phyloP scores from a whole-genome alignment of 2,797 vertebrate genomes.

The Leptoclinus maculatus region DNA sequence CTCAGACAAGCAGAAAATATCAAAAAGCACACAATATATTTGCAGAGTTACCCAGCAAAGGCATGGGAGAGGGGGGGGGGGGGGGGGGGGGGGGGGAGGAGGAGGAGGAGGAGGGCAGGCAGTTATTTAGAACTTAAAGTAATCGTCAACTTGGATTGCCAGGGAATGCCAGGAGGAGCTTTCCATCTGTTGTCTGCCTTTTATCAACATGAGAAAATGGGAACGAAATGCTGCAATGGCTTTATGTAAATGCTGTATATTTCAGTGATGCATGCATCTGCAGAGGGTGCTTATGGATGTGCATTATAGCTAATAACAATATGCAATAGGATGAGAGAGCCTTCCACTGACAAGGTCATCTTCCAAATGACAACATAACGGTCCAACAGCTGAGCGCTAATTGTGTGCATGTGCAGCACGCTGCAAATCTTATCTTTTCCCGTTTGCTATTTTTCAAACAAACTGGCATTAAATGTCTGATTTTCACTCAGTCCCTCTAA shows the following conservation, averaged over 20 bases:
- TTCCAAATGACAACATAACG: conserved; percentile 27
- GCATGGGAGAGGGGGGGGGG: not conserved
- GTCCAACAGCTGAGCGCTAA: conserved; percentile 7
- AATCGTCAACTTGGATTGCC: conserved; percentile 45
- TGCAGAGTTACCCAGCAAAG: conserved; percentile 47
- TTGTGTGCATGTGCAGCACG: not conserved
- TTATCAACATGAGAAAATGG: conserved; percentile 8
- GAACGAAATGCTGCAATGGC: conserved; percentile 2
- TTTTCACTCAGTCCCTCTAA: not conserved
- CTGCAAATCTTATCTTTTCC: conserved; percentile 7
- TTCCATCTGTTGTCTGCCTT: conserved; percentile 26
- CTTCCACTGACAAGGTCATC: conserved; percentile 50
- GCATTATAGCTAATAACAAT: conserved; percentile 29
- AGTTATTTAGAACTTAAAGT: conserved; percentile 55
- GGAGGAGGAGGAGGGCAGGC: not conserved
- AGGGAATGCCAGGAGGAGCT: conserved; percentile 54
- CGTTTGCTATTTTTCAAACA: conserved; percentile 23
- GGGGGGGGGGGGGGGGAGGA: not conserved
- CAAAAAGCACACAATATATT: conserved; percentile 66
- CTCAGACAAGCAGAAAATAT: conserved; percentile 76
- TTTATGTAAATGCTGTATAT: conserved; percentile 44
- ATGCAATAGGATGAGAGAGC: conserved; percentile 17
- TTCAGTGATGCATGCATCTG: conserved; percentile 12
- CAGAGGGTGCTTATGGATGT: conserved; percentile 17
- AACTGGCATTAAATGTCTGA: conserved; percentile 4